Base-by-base conservation (phyloP, 2,888 invertebrate species). In the Zootermopsis nevadensis region DNA sequence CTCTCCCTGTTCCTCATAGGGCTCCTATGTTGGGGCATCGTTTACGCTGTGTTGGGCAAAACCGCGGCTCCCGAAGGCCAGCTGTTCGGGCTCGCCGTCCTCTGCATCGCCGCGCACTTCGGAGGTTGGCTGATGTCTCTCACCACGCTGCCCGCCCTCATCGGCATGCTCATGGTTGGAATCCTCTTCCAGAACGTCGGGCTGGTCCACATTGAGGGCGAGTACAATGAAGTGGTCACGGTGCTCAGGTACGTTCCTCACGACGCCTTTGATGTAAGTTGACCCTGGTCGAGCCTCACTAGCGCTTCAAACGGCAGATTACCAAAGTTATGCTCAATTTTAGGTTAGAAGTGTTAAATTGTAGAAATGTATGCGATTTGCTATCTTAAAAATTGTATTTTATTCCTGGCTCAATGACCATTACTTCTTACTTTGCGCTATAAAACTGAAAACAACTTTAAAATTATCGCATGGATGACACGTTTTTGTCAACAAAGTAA, bases 131-230 rank as follows among this genome's bases (percentile, higher is more conserved):
- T 96, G 38, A 92, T 96, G 89, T 93, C 94, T 85, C 90, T 96
- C 86, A 94, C 96, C 33, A 95, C 95, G 19, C 90, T 97, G 84
- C 97, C 97, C 1, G 94, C 96, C 0, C 92, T 97, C 24, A 95
- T 97, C 86, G 97, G 97, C 80, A 97, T 97, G 96, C 92, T 97
- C 31, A 89, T 96, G 86, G 94, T 95, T 72, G 97, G 97, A 86
- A 93, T 97, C 81, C 86, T 96, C 67, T 92, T 94, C 86, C 93
- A 92, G 88, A 97, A 97, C 88, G 89, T 94, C 42, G 94, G 94
- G 60, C 92, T 95, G 87, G 93, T 96, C 80, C 90, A 93, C 88
- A 92, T 95, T 87, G 94, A 95, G 86, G 92, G 93, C 10, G 91
- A 91, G 48, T 96, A 95, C 88, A 88, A 90, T 77, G 90, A 91